Evolutionary conservation across 1,140 invertebrate genomes (phyloP).

Genomic region (Aphelinus atriplicis): DNA sequence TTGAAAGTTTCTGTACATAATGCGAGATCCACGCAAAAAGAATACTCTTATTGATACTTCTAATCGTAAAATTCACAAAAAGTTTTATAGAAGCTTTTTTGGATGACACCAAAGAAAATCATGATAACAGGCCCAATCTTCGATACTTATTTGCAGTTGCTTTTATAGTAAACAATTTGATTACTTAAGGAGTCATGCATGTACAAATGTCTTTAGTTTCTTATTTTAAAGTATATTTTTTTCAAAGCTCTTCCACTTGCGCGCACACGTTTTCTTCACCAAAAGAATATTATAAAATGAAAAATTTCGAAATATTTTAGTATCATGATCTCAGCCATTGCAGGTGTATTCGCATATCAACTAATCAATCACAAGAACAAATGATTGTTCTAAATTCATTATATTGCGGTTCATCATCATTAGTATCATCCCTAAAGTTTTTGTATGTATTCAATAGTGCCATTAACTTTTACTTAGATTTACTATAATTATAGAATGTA

Average conservation of each 20-base stretch:
- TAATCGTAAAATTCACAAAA: constrained; percentile 46
- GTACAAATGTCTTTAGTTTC: constrained; percentile 3
- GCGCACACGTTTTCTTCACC: constrained; percentile 24
- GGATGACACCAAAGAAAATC: constrained; percentile 58
- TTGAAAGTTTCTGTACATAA: background rate
- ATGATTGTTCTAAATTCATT: background rate
- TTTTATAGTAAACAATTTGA: constrained; percentile 11
- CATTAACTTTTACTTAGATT: constrained; percentile 18
- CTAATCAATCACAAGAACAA: constrained; percentile 5
- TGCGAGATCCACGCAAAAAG: constrained; percentile 16
- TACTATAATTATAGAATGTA: background rate
- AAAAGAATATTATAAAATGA: background rate
- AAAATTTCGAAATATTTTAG: constrained; percentile 1
- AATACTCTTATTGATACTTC: constrained; percentile 27
- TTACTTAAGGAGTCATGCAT: constrained; percentile 6
- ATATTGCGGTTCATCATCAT: background rate
- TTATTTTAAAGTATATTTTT: constrained; percentile 28
- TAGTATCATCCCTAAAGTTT: constrained; percentile 18
- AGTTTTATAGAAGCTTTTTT: constrained; percentile 47
- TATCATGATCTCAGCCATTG: background rate
- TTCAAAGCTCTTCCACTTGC: constrained; percentile 40
- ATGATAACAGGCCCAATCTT: constrained; percentile 50
- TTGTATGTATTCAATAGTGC: constrained; percentile 18
- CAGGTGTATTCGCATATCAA: constrained; percentile 4
- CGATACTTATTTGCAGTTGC: constrained; percentile 38